Conservation (phyloP, 2,113 vertebrate genomes). For the Pimephales promelas region DNA sequence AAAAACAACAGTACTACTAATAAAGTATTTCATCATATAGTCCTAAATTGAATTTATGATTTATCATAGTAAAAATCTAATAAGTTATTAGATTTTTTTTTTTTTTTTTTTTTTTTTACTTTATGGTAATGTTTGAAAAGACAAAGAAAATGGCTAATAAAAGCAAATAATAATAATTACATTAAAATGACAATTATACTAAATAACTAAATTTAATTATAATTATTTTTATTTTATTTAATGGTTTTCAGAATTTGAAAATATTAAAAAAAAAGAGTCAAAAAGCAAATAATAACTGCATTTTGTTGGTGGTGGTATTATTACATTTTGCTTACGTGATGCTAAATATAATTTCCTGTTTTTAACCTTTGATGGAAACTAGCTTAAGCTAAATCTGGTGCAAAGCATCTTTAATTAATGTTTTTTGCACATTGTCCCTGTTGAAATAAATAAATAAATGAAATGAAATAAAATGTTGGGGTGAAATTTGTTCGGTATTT, state of each 20-base stretch:
- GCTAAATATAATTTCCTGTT: not conserved
- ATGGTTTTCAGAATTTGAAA: not conserved
- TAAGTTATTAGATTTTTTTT: not conserved
- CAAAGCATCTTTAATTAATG: too few relatives aligned
- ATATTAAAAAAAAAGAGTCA: not conserved
- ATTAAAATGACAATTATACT: too few relatives aligned
- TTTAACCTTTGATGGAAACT: not conserved
- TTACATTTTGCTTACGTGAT: not conserved
- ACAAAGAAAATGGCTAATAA: not conserved
- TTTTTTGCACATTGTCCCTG: too few relatives aligned
- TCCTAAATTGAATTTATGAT: not conserved
- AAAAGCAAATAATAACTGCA: not conserved
- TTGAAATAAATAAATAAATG: too few relatives aligned
- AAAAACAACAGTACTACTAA: not conserved
- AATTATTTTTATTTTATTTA: too few relatives aligned
- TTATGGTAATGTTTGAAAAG: not conserved
- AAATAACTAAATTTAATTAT: too few relatives aligned
- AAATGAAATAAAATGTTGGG: too few relatives aligned
- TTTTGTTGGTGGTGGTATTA: not conserved
- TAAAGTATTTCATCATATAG: not conserved
- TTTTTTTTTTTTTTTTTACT: not conserved
- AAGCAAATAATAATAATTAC: too few relatives aligned
- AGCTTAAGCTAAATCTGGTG: too few relatives aligned
- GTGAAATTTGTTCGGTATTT: not conserved
- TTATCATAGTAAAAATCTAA: not conserved